Evolutionary conservation across 2,888 invertebrate species (phyloP).

Genomic region (Drosophila helvetica): DNA sequence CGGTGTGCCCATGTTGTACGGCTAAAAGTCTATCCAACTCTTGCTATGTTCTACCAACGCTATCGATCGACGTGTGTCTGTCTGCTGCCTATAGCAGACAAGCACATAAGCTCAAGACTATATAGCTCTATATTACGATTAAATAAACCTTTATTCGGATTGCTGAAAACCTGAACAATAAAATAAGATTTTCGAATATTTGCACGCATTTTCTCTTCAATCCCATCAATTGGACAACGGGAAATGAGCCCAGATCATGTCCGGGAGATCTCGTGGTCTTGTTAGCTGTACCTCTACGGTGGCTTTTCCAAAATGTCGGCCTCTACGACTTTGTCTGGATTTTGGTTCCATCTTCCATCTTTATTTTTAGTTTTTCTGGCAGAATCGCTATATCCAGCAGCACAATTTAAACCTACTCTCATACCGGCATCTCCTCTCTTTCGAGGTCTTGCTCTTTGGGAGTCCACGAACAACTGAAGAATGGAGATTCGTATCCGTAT

Average conservation of each 20-base stretch:
- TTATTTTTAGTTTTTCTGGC: no score
- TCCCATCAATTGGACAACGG: constrained; percentile 26
- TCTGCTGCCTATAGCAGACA: constrained; percentile 32
- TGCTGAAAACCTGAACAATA: constrained; percentile 67
- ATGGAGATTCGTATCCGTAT: not conserved
- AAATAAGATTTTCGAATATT: constrained; percentile 71
- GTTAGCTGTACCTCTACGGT: not conserved
- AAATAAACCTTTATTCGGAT: constrained; percentile 65
- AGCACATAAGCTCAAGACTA: constrained; percentile 60
- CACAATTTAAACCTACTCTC: no score
- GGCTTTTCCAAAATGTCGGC: not conserved
- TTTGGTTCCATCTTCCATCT: constrained; percentile 1
- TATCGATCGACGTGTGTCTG: constrained; percentile 30
- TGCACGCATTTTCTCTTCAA: constrained; percentile 13
- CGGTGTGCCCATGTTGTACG: constrained; percentile 48
- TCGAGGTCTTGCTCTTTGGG: no score
- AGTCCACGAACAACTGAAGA: not conserved
- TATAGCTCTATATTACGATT: constrained; percentile 68
- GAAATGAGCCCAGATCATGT: constrained; percentile 36
- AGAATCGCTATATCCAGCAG: no score
- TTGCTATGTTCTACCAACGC: constrained; percentile 39
- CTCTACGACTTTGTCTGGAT: constrained; percentile 20
- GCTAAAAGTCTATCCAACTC: constrained; percentile 53
- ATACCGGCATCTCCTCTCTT: no score
- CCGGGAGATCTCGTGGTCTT: constrained; percentile 26